Base-by-base conservation (phyloP, 2,113 vertebrate species). In the Eptesicus fuscus region DNA sequence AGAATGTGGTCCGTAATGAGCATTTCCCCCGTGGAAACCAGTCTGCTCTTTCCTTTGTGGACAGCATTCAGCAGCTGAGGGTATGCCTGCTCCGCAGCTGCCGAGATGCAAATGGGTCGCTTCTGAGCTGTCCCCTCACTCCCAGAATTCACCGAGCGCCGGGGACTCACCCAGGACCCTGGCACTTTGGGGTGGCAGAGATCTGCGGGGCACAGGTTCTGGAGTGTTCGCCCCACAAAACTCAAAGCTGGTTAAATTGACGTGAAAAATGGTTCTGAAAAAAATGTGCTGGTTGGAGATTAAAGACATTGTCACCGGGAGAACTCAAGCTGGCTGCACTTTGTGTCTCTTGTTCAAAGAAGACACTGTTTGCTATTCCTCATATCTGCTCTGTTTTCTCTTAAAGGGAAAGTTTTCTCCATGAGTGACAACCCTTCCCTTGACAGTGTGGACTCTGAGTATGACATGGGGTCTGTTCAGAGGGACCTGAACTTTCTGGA, bases 381-480 rank as follows among this genome's bases (percentile, higher is more conserved):
- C 56, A 44, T 44, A 77, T 22, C 32, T 88, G 7, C 88, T 93
- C 93, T 95, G 40, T 9, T 42, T 63, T 96, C 35, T 97, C 6
- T 92, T 88, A 23, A 94, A 99, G 99, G 99, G 37, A 99, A 99
- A 96, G 98, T 99, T 65, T 99, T 99, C 76, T 97, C 98, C 1
- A 65, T 99, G 87, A 99, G 98, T 11, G 99, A 99, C 95, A 99
- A 99, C 96, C 99, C 99, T 2, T 99, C 99, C 40, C 98, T 99
- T 97, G 98, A 99, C 85, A 99, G 99, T 63, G 97, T 99, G 69
- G 99, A 99, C 94, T 99, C 99, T 0, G 99, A 99, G 97, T 99
- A 99, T 16, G 99, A 99, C 80, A 98, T 99, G 99, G 99, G 99
- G 91, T 99, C 99, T 8, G 53, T 99, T 78, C 99, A 99, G 97